Percentiles rank a stretch among this genome's conserved stretches.
phyloP scores from a whole-genome alignment of 1,140 invertebrate species.

The Neotoxoptera formosana region DNA sequence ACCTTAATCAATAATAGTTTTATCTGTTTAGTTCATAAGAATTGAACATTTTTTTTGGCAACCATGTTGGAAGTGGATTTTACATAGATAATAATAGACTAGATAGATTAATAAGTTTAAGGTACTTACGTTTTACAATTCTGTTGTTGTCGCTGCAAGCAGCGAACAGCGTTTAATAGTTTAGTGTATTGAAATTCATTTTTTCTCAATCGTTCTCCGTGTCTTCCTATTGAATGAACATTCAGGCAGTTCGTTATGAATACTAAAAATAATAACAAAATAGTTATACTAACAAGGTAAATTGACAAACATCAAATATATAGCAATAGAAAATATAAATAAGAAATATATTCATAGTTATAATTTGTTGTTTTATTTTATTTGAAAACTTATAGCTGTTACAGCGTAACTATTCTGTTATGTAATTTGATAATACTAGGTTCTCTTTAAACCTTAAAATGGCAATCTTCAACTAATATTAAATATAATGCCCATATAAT shows the following conservation, averaged over 20 bases:
- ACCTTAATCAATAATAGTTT: neutral
- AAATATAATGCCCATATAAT: too few species aligned
- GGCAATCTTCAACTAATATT: too few species aligned
- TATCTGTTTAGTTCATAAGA: neutral
- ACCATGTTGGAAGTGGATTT: neutral
- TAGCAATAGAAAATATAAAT: too few species aligned
- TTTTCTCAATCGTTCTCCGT: neutral
- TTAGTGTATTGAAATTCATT: neutral
- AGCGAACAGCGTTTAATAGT: neutral
- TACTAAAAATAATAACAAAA: conserved; percentile 22
- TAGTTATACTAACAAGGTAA: neutral
- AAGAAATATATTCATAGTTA: too few species aligned
- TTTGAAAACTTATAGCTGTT: neutral
- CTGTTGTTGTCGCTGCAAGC: neutral
- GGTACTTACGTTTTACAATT: conserved; percentile 39
- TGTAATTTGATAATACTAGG: neutral
- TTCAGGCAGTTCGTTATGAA: neutral
- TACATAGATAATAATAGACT: neutral
- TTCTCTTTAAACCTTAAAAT: too few species aligned
- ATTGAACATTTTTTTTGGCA: neutral
- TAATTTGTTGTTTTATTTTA: too few species aligned
- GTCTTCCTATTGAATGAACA: conserved; percentile 8
- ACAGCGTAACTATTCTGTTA: neutral
- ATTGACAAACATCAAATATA: neutral
- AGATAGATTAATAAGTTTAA: neutral